These are phyloP conservation scores for Sinocyclocheilus maitianheensis DNA, from an alignment of 2,113 vertebrate genomes.

Conservation along the genomic window DNA sequence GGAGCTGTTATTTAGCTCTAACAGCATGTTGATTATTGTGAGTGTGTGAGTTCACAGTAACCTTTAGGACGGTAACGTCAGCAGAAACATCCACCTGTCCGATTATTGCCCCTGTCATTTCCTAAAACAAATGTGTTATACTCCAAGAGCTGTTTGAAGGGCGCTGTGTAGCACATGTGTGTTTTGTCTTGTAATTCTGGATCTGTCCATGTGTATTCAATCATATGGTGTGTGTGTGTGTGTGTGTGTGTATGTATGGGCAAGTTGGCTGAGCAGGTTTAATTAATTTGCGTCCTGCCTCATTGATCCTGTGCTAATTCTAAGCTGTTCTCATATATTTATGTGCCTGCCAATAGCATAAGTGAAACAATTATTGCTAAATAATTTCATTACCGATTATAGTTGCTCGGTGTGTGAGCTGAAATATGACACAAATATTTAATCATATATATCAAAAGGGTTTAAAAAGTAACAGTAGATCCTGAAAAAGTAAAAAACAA, in stretches of 20 bases:
- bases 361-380: constrained; percentile 27
- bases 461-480: not conserved
- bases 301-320: constrained; percentile 72
- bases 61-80: constrained; percentile 15
- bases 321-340: constrained; percentile 68
- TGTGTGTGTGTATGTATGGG: constrained; percentile 9
- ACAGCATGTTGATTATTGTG: constrained; percentile 28
- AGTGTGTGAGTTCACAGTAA: constrained; percentile 10
- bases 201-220: not conserved
- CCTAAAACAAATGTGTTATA: constrained; percentile 5
- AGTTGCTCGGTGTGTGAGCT: not conserved
- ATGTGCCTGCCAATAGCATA: constrained; percentile 55
- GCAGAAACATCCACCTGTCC: constrained; percentile 35
- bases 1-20: constrained; percentile 2
- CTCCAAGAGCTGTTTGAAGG: constrained; percentile 8
- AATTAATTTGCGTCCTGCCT: constrained; percentile 66
- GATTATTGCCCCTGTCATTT: constrained; percentile 17
- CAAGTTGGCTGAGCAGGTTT: constrained; percentile 48
- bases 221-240: not conserved
- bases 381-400: not conserved
- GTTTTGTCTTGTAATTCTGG: constrained; percentile 3
- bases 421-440: not conserved
- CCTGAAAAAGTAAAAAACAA: not conserved
- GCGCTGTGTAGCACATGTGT: not conserved
- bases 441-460: not conserved